A percentile compares a stretch with the other conserved stretches of the same genome.
Conservation (phyloP, 2,797 vertebrate species). For the Champsocephalus esox region DNA sequence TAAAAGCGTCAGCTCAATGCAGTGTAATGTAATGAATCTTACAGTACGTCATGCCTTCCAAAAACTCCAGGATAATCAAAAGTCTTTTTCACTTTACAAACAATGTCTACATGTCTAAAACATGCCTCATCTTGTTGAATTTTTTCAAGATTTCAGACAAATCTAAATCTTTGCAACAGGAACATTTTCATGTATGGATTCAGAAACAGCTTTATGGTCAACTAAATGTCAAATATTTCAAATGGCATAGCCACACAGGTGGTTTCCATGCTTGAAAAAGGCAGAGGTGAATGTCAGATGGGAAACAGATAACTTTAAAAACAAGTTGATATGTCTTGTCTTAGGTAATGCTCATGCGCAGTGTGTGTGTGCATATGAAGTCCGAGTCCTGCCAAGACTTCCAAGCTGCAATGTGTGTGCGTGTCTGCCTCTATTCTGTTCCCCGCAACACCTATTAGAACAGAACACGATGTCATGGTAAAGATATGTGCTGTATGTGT, state of each 20-base stretch:
- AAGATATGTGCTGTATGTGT: conserved; percentile 59
- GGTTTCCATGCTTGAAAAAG: background rate
- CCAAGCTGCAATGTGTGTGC: conserved; percentile 55
- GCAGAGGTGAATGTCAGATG: background rate
- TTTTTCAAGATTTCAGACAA: background rate
- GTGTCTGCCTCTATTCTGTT: conserved; percentile 64
- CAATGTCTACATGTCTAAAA: conserved; percentile 3
- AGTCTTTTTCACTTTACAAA: conserved; percentile 19
- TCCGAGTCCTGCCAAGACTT: conserved; percentile 56
- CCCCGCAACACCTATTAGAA: conserved; percentile 67
- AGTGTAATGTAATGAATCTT: conserved; percentile 1
- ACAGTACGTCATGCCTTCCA: conserved; percentile 5
- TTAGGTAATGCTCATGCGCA: background rate
- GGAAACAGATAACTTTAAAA: background rate
- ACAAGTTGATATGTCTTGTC: background rate
- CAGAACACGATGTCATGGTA: conserved; percentile 64
- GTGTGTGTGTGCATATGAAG: conserved; percentile 27
- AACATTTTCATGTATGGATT: background rate
- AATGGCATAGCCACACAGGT: conserved; percentile 9
- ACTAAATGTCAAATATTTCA: conserved; percentile 4
- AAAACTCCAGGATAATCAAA: conserved; percentile 33
- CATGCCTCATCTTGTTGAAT: background rate
- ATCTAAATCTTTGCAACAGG: background rate
- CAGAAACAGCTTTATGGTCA: background rate
- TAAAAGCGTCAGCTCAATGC: too few relatives aligned